Evolutionary conservation across 2,113 vertebrate genomes (phyloP).

Genomic region (Oreotrochilus melanogaster): DNA sequence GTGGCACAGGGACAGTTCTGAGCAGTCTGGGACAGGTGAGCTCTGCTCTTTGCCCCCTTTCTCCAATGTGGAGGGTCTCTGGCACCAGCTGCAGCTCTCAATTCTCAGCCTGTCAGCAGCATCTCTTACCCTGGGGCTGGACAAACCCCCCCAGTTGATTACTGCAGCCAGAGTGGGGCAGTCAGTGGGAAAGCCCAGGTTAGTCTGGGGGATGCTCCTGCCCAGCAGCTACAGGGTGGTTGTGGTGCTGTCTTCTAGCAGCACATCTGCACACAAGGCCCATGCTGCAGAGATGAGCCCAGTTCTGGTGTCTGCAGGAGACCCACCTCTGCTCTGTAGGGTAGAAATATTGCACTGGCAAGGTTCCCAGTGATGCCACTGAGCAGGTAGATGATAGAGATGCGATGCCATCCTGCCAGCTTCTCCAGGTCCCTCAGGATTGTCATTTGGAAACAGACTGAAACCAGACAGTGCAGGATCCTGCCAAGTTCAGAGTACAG

Average conservation of each 20-base stretch:
- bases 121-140: accelerated
- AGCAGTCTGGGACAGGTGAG: neutral
- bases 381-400: slow-evolving; percentile 97
- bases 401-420: slow-evolving; percentile 96
- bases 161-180: neutral
- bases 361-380: slow-evolving; percentile 97
- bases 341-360: slow-evolving; percentile 96
- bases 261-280: neutral
- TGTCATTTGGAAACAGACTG: slow-evolving; percentile 98
- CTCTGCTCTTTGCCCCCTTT: neutral
- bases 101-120: neutral
- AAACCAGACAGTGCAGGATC: slow-evolving; percentile 98
- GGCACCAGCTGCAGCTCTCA: neutral
- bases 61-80: accelerated
- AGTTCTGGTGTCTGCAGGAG: neutral
- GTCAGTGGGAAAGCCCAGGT: neutral
- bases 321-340: slow-evolving; percentile 95
- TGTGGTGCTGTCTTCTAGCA: neutral
- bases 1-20: neutral
- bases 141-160: neutral
- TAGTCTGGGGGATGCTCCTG: neutral
- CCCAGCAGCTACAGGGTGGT: neutral
- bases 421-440: slow-evolving; percentile 97
- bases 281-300: neutral
- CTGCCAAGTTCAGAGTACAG: slow-evolving; percentile 75